A percentile compares a stretch with the other conserved stretches of the same genome.
Evolutionary conservation across 2,797 vertebrate species (phyloP).

Genomic region (Lycodopsis pacificus): DNA sequence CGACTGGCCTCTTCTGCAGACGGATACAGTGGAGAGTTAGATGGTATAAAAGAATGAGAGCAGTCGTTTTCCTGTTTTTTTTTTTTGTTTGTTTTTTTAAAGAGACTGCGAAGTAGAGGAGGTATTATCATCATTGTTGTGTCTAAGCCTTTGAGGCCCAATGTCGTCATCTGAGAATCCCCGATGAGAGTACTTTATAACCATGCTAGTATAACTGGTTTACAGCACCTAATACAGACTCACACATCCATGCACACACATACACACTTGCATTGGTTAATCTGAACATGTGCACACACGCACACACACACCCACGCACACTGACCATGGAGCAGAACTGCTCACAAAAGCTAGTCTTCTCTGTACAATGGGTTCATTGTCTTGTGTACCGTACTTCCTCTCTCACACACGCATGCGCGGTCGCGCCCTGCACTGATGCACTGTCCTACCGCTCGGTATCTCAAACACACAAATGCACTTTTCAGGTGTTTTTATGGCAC

Average conservation of each 20-base stretch:
- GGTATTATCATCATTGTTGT: slow-evolving; percentile 24
- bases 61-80: neutral
- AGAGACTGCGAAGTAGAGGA: slow-evolving; percentile 11
- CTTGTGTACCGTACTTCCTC: slow-evolving; percentile 31
- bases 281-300: slow-evolving; percentile 19
- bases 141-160: slow-evolving; percentile 36
- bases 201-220: slow-evolving; percentile 62
- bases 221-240: slow-evolving; percentile 20
- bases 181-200: slow-evolving; percentile 26
- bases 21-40: slow-evolving; percentile 1
- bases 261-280: slow-evolving; percentile 11
- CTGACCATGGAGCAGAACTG: slow-evolving; percentile 39
- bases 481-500: slow-evolving; percentile 24
- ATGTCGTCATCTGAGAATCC: slow-evolving; percentile 44
- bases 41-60: neutral
- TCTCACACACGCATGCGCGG: slow-evolving; percentile 6
- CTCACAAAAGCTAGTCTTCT: slow-evolving; percentile 54
- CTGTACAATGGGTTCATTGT: slow-evolving; percentile 75
- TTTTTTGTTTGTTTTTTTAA: neutral
- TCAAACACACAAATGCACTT: slow-evolving; percentile 52
- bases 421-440: slow-evolving; percentile 39
- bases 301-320: slow-evolving; percentile 11
- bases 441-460: slow-evolving; percentile 21
- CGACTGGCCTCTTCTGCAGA: slow-evolving; percentile 88
- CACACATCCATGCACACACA: slow-evolving; percentile 22